These are phyloP conservation scores for Adoxophyes honmai DNA, from an alignment of 1,140 invertebrate species.

Conservation along the genomic window DNA sequence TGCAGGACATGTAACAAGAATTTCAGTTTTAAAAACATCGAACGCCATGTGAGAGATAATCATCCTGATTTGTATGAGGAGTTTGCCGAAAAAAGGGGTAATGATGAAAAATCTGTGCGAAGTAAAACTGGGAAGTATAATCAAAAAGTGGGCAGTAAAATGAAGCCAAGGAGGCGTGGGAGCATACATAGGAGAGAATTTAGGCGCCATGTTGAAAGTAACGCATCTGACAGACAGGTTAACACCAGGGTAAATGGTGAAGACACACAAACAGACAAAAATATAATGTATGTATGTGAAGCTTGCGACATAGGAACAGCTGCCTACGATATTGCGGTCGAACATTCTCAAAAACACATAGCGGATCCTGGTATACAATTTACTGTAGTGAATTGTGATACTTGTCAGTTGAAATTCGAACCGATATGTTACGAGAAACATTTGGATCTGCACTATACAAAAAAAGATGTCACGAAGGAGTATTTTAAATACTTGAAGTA, in stretches of 20 bases:
- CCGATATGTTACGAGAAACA: slow-evolving; percentile 4
- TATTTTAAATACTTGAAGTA: slow-evolving; percentile 4
- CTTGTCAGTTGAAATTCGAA: background rate
- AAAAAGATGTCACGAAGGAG: background rate
- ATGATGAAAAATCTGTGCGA: no score
- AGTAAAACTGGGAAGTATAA: no score
- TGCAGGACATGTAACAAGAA: slow-evolving; percentile 9
- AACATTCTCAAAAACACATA: slow-evolving; percentile 5
- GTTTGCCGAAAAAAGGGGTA: no score
- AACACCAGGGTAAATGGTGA: no score
- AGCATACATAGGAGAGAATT: background rate
- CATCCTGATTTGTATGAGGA: background rate
- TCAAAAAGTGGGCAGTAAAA: no score
- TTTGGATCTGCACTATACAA: background rate
- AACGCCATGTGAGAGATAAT: background rate
- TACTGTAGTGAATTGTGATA: background rate
- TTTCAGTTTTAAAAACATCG: background rate
- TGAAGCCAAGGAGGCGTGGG: background rate
- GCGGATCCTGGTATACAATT: background rate
- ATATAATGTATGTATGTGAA: background rate
- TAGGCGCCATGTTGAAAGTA: background rate
- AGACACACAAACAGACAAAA: background rate
- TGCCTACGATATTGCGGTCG: background rate
- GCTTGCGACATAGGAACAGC: background rate
- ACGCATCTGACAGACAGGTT: no score